Evolutionary conservation across 1,140 invertebrate genomes (phyloP), one percentile per base, ranked within the genome.

Genomic region (Trigoniulus corallinus): DNA sequence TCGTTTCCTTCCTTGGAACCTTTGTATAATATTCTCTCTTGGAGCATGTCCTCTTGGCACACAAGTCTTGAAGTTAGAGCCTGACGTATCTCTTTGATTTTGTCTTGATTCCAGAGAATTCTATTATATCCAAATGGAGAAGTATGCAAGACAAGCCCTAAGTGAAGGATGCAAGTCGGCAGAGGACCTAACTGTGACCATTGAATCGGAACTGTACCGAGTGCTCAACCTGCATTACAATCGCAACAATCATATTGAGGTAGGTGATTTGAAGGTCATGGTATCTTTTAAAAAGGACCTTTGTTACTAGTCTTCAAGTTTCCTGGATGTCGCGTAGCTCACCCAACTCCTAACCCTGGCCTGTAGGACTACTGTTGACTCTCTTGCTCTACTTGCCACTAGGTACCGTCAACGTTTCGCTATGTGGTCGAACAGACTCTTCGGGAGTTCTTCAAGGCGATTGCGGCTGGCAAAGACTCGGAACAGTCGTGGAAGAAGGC

Each of bases 91-190:
- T n/a, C n/a, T n/a, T n/a, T 12, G 10, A 45, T 49, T 3, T 49
- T 13, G 53, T 51, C 61, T 58, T 61, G 53, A 62, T 79, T 82
- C 42, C 80, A 99, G 95, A 70, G 95, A 99, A 74, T 99, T 98
- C 75, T 99, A 94, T 76, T 99, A 99, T 74, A 98, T 98, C 65
- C 95, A 98, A 75, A 99, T 99, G 93, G 96, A 99, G 74, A 99
- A 99, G 71, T 98, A 95, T 72, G 93, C 95, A 49, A 78, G 94
- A 59, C 92, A 98, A 71, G 88, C 92, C 26, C 80, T 98, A 57
- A 91, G 88, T 55, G 95, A 98, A 73, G 94, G 94, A 45, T 76
- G 94, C 56, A 92, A 94, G 69, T 81, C 79, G 62, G 75, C 80
- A 23, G 92, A 98, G 53, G 92, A 98, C 61, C 74, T 99, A 39